phyloP scores from a whole-genome alignment of 2,113 vertebrate species.

The Cavia porcellus region DNA sequence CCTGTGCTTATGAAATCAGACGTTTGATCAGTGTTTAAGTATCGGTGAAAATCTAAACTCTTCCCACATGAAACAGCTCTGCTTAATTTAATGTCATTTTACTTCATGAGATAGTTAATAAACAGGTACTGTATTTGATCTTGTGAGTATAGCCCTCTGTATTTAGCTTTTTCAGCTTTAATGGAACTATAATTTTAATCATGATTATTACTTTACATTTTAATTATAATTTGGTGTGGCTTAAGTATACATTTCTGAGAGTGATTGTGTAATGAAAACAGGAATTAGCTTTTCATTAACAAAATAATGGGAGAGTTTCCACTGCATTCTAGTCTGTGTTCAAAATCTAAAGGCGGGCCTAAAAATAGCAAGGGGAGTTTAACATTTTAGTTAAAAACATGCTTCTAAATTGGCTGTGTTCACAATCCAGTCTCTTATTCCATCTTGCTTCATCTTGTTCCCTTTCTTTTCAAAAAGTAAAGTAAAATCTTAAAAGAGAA shows the following conservation, averaged over 20 bases:
- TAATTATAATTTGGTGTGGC: constrained; percentile 91
- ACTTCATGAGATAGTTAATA: constrained; percentile 89
- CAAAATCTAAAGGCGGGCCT: constrained; percentile 87
- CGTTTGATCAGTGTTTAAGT: constrained; percentile 71
- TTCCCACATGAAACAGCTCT: constrained; percentile 79
- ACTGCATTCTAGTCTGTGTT: constrained; percentile 89
- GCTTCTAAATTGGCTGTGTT: constrained; percentile 87
- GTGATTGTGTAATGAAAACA: constrained; percentile 90
- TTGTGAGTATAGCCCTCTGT: constrained; percentile 86
- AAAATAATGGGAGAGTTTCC: constrained; percentile 86
- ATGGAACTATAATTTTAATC: constrained; percentile 91
- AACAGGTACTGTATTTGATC: constrained; percentile 91
- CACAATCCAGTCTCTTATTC: constrained; percentile 78
- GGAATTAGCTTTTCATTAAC: constrained; percentile 89
- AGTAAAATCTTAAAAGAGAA: constrained; percentile 80
- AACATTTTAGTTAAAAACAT: constrained; percentile 86
- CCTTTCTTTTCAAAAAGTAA: constrained; percentile 68
- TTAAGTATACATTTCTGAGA: constrained; percentile 91
- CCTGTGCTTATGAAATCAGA: constrained; percentile 62
- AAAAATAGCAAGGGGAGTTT: constrained; percentile 89
- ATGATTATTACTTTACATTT: constrained; percentile 91
- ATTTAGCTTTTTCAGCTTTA: constrained; percentile 89
- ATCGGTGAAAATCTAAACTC: constrained; percentile 69
- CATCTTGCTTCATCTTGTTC: constrained; percentile 76
- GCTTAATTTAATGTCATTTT: constrained; percentile 89